Base-by-base conservation (phyloP, 1,140 invertebrate genomes). In the Lasioglossum baleicum region DNA sequence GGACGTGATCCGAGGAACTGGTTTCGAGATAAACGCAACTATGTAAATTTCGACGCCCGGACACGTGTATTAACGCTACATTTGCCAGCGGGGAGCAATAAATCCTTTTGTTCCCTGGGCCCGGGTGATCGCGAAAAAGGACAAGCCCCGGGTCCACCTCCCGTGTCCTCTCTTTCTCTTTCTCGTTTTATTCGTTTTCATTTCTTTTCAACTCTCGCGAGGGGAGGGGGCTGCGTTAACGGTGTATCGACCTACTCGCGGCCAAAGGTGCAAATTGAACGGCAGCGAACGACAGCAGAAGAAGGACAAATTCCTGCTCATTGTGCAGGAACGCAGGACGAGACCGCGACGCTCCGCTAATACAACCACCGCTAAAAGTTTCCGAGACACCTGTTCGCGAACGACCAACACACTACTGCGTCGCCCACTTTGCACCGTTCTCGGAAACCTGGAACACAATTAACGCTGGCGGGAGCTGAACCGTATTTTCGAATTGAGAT, bases 241-340 rank as follows among this genome's bases (percentile, higher is more conserved):
- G 90, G 90, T 91, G 85, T 86, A 82, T 88, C 86, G 89, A 91
- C 90, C 89, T 89, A 91, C 89, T 90, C 87, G 88, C 85, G 83
- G 83, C 84, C 88, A 85, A 86, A 90, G 90, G 88, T 87, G 90
- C 84, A 85, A 81, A 83, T 83, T 70, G 75, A 81, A 60, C 76
- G 69, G 71, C 48, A 64, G 67, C 4, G 44, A 15, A n/a, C 31
- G 26, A 40, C 11, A 26, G 17, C 35, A 77, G n/a, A 73, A 75
- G 61, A 22, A 51, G 63, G 22, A 42, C 60, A 31, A 75, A 74
- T 75, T 66, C 11, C 0, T 11, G 10, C 48, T 42, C 56, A 15
- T 48, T 51, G 65, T 67, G 65, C 65, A 48, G 15, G 42, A 51
- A 51, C 10, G 6, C 20, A 20, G 22, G 10, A 20, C 2, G 40